Evolutionary conservation across 2,113 vertebrate genomes (phyloP).

Genomic region (Pedionomus torquatus): DNA sequence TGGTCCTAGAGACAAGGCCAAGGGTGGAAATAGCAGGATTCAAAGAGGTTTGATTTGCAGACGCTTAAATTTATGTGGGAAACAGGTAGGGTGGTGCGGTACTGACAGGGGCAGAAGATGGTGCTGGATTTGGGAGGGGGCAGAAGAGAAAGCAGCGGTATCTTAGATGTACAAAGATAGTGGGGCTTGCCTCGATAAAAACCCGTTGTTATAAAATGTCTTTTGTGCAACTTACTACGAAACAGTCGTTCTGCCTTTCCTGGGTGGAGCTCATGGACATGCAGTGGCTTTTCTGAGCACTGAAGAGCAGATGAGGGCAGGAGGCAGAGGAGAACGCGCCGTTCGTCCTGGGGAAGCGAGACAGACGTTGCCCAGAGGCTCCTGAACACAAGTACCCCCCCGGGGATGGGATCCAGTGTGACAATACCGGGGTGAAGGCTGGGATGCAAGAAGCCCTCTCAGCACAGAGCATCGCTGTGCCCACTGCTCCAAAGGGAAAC

Average conservation of each 20-base stretch:
- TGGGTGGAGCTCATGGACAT: background rate
- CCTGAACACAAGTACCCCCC: background rate
- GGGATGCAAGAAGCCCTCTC: background rate
- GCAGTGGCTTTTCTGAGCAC: background rate
- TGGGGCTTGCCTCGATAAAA: background rate
- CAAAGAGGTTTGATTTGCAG: background rate
- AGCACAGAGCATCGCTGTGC: background rate
- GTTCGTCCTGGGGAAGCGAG: background rate
- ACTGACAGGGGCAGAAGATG: no score
- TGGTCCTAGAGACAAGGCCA: background rate
- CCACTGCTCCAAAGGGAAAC: background rate
- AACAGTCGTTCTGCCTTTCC: background rate
- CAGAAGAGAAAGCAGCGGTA: background rate
- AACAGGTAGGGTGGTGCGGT: background rate
- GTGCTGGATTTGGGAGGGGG: background rate
- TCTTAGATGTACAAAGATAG: rapidly evolving
- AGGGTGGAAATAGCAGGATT: background rate
- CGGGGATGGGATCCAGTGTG: background rate
- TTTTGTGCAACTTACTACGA: background rate
- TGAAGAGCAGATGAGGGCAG: background rate
- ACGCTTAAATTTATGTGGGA: background rate
- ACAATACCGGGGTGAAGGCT: background rate
- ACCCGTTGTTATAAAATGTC: background rate
- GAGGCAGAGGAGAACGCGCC: background rate
- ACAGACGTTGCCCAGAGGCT: background rate